These are phyloP conservation scores for Loriculus beryllinus DNA, from an alignment of 2,797 vertebrate species.

Conservation along the genomic window DNA sequence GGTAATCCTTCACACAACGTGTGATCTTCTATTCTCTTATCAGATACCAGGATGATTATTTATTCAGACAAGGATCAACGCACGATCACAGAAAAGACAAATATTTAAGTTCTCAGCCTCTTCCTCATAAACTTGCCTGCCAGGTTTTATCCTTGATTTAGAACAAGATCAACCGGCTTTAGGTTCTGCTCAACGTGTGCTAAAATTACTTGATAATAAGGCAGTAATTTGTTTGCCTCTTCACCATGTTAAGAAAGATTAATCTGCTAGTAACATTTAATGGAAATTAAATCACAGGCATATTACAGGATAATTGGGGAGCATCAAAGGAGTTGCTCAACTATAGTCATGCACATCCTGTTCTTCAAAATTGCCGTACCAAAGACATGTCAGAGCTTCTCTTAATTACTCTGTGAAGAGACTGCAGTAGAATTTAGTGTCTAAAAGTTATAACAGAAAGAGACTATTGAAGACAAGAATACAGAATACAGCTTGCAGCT, in stretches of 20 bases:
- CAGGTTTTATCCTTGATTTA: background rate
- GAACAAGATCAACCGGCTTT: conserved; percentile 36
- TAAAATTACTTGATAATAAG: conserved; percentile 62
- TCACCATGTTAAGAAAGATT: conserved; percentile 71
- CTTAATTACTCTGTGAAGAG: background rate
- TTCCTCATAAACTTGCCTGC: background rate
- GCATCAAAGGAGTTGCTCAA: conserved; percentile 59
- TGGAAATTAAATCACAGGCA: conserved; percentile 70
- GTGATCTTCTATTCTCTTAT: background rate
- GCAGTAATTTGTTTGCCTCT: conserved; percentile 60
- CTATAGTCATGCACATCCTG: conserved; percentile 20
- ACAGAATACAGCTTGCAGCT: background rate
- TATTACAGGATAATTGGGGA: conserved; percentile 66
- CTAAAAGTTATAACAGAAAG: background rate
- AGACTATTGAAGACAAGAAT: background rate
- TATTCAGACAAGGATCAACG: background rate
- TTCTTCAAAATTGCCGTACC: background rate
- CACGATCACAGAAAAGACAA: background rate
- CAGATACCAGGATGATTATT: background rate
- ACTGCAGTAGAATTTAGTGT: background rate
- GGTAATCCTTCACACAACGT: background rate
- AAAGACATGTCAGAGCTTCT: background rate
- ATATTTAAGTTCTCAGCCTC: background rate
- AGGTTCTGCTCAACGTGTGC: conserved; percentile 39
- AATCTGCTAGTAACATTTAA: conserved; percentile 67